Evolutionary conservation across 2,888 invertebrate species (phyloP), one percentile per base, ranked within the genome.

Genomic region (Sericinus montela): DNA sequence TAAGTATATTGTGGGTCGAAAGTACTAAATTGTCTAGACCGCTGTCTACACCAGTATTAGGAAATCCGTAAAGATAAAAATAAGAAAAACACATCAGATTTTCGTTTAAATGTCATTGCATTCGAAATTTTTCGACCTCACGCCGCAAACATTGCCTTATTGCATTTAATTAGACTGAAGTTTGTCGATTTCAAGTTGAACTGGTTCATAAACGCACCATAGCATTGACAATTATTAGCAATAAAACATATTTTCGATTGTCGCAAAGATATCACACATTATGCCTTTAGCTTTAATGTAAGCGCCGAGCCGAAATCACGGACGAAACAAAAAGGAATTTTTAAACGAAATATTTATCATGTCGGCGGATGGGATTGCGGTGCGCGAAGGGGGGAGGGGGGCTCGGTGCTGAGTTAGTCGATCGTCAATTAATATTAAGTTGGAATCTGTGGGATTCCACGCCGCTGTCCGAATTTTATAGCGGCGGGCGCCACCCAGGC

Each of bases 371-470:
- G 52, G 59, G 54, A 52, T 42, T 41, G 54, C 44, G 47, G 56
- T 52, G 41, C 5, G 41, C n/a, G 30, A 8, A 25, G 34, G 6
- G 23, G 3, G 32, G 53, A 54, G 56, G n/a, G 65, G 59, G 63
- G 62, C 58, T 32, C 62, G 58, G 66, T 62, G 74, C 69, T 70
- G 75, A 75, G 80, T 76, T 75, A 79, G 80, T 76, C 82, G 81
- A 86, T 87, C 82, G 81, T 81, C 86, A 86, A 88, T 87, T 87
- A 88, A 87, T 88, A 86, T 86, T 80, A 81, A 87, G 71, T 80
- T 74, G 84, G 81, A 86, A 87, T 87, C 87, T 86, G 86, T 87
- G 84, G 86, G 87, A 88, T 86, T 88, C 87, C 83, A 79, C 86
- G 83, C 82, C 84, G 83, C 80, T 78, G 85, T 83, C 85, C 87